Evolutionary conservation across 2,888 invertebrate species (phyloP).

Genomic region (Caenorhabditis sp.): DNA sequence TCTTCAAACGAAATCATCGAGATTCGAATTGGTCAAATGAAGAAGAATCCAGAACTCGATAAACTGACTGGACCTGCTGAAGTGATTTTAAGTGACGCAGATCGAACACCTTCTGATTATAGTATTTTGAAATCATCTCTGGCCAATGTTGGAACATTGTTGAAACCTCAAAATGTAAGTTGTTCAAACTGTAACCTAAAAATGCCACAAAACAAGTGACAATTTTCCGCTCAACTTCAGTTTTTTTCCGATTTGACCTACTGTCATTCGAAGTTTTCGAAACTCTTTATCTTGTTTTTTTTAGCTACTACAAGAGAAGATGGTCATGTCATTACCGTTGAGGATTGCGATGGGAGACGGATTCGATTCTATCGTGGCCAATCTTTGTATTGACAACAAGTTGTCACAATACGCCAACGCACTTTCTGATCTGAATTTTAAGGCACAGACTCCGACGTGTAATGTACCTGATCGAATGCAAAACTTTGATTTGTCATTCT

Average conservation of each 20-base stretch:
- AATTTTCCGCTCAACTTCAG: too few relatives aligned
- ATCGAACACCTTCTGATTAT: background rate
- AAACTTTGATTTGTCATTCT: constrained; percentile 23
- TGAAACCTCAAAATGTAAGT: background rate
- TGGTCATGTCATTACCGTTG: background rate
- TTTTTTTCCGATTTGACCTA: too few relatives aligned
- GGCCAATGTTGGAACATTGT: background rate
- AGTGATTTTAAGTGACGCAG: background rate
- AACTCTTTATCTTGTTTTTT: too few relatives aligned
- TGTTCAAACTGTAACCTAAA: too few relatives aligned
- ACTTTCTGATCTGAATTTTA: background rate
- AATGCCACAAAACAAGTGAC: too few relatives aligned
- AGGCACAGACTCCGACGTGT: background rate
- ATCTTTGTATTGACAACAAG: background rate
- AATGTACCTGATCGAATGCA: constrained; percentile 2
- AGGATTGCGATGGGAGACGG: background rate
- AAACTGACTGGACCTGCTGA: background rate
- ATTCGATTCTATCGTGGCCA: background rate
- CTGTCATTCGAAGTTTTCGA: too few relatives aligned
- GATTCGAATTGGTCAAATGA: background rate
- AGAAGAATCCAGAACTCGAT: background rate
- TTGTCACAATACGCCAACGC: background rate
- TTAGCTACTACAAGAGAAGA: background rate
- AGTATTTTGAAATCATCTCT: background rate
- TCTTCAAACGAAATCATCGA: background rate